Evolutionary conservation across 64 coral and sea anemone species (phyloP).

Genomic region (Orbicella faveolata): DNA sequence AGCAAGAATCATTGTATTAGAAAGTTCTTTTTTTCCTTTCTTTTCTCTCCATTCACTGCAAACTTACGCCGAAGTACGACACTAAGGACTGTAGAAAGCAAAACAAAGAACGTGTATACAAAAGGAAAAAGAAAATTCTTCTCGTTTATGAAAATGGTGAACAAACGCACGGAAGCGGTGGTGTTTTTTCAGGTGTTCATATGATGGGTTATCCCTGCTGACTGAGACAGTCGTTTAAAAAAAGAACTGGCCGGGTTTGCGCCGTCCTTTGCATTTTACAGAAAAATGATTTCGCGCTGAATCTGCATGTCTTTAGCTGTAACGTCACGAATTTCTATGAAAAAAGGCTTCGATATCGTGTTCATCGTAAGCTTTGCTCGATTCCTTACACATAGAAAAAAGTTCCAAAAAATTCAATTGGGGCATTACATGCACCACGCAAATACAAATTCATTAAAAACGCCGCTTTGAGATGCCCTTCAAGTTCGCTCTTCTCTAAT

Average conservation of each 20-base stretch:
- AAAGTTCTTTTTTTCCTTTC: neutral
- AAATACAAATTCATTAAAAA: too few relatives aligned
- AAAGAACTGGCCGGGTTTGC: neutral
- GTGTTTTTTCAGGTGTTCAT: conserved; percentile 19
- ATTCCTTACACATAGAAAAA: too few relatives aligned
- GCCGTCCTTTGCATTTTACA: neutral
- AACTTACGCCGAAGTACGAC: neutral
- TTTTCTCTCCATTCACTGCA: neutral
- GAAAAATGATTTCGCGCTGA: neutral
- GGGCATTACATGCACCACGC: too few relatives aligned
- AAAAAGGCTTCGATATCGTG: too few relatives aligned
- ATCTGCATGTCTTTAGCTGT: neutral
- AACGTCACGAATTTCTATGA: too few relatives aligned
- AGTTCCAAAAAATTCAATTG: too few relatives aligned
- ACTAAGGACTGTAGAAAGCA: neutral
- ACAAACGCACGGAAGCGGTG: neutral
- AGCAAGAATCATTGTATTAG: neutral
- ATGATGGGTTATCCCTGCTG: neutral
- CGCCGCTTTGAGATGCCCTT: too few relatives aligned
- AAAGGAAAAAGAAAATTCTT: neutral
- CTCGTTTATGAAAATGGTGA: neutral
- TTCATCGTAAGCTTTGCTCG: too few relatives aligned
- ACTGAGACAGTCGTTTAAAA: neutral
- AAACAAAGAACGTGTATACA: neutral
- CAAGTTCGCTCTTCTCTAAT: too few relatives aligned